A percentile compares a stretch with the other conserved stretches of the same genome.
phyloP scores from a whole-genome alignment of 2,113 vertebrate species.

The Aleadryas rufinucha region DNA sequence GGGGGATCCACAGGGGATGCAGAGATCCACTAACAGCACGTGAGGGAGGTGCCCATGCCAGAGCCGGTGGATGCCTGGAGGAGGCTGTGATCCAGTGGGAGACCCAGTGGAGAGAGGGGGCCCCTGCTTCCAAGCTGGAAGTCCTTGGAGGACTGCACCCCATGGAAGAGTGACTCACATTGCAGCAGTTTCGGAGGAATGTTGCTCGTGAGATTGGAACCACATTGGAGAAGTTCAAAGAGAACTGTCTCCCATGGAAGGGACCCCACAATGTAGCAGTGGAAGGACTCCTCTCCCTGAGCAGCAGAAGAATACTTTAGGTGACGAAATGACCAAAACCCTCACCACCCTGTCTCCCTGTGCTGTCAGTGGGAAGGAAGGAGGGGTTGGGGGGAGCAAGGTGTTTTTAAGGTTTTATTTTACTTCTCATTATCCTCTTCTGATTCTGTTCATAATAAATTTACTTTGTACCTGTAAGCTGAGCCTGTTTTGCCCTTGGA shows the following conservation, averaged over 20 bases:
- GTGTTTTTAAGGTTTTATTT: background rate
- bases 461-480: background rate
- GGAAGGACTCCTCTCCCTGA: background rate
- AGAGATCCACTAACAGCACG: background rate
- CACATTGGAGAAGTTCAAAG: background rate
- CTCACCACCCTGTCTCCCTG: background rate
- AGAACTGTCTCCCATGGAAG: background rate
- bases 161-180: rapidly evolving
- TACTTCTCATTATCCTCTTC: background rate
- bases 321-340: background rate
- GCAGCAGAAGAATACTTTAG: background rate
- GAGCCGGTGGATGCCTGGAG: background rate
- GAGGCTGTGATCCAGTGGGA: background rate
- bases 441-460: background rate
- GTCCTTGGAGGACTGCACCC: background rate
- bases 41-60: rapidly evolving
- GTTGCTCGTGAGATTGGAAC: background rate
- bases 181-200: background rate
- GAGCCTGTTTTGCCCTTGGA: background rate
- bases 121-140: background rate
- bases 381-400: background rate
- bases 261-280: background rate
- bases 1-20: rapidly evolving
- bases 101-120: rapidly evolving
- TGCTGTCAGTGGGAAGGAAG: background rate